Percentiles rank a stretch among this genome's conserved stretches.
These are phyloP conservation scores for Sylvicola fuscatus DNA, from an alignment of 2,888 invertebrate species.

Conservation along the genomic window DNA sequence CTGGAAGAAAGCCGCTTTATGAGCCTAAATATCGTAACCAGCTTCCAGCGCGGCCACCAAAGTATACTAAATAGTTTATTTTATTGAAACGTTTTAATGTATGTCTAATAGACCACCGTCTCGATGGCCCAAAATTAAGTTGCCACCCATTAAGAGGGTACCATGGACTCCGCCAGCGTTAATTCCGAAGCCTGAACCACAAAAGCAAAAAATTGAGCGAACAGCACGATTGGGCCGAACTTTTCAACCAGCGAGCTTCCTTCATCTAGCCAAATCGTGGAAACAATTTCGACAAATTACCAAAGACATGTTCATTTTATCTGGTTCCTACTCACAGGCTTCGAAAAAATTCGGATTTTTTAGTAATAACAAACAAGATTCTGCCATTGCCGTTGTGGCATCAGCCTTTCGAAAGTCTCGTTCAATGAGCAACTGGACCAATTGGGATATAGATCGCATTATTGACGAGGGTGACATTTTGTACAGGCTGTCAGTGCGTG, in stretches of 20 bases:
- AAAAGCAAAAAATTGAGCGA: not conserved
- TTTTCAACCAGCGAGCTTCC: not conserved
- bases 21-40: too few relatives aligned
- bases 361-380: slow-evolving; percentile 1
- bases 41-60: too few relatives aligned
- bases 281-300: not conserved
- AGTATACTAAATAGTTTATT: too few relatives aligned
- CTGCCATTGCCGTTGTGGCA: slow-evolving; percentile 3
- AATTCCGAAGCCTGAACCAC: not conserved
- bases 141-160: not conserved
- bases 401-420: not conserved
- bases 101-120: not conserved
- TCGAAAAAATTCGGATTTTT: not conserved
- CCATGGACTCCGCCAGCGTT: not conserved
- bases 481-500: slow-evolving; percentile 4
- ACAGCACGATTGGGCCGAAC: not conserved
- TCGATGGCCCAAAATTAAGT: not conserved
- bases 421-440: slow-evolving; percentile 3
- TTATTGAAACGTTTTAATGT: too few relatives aligned
- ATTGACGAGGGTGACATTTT: slow-evolving; percentile 3
- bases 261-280: not conserved
- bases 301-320: not conserved
- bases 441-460: slow-evolving; percentile 3
- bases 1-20: too few relatives aligned
- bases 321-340: not conserved